Evolutionary conservation across 2,888 invertebrate species (phyloP), one percentile per base, ranked within the genome.

Genomic region (Sthenelais limicola): DNA sequence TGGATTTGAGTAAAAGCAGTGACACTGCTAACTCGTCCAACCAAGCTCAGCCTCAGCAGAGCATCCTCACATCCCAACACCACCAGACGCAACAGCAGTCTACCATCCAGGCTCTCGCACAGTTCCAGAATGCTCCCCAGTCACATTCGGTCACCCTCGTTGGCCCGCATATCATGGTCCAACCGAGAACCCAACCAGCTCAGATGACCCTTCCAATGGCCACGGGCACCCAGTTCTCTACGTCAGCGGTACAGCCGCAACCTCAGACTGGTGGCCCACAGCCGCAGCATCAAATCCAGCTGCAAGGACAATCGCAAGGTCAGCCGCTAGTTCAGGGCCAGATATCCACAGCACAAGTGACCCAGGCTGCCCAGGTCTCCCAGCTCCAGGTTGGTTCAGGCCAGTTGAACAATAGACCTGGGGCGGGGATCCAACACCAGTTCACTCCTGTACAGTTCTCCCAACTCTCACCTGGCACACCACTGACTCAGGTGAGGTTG

Each of bases 201-300:
- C 43, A 43, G 43, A 43, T 43, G 9, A 43, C 18, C 9, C 43
- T 18, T 43, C 43, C 18, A 18, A 18, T 9, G 43, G 9, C 9
- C 12, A 9, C 9, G 43, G 9, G 43, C 12, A 12, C 18, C 43
- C 43, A 9, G 18, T 18, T 12, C 12, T 9, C 56, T 2, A 12
- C 30, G 18, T 18, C 33, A n/a, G 32, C 33, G 3, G 32, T 15
- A 56, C 32, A 33, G 24, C 56, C 30, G 32, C 35, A 38, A 43
- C 26, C 43, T 12, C 43, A 43, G 9, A 43, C 43, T 9, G 21
- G 38, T 4, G 32, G 32, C n/a, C 5, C 32, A 24, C 32, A 33
- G 12, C 56, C 62, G 15, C 62, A 62, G 21, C 62, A 62, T 15
- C 62, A 62, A 28, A 24, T 62, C 12, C 18, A 38, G 1, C 56